These are phyloP conservation scores for Apamea epomidion DNA, from an alignment of 2,888 invertebrate genomes.

Conservation along the genomic window DNA sequence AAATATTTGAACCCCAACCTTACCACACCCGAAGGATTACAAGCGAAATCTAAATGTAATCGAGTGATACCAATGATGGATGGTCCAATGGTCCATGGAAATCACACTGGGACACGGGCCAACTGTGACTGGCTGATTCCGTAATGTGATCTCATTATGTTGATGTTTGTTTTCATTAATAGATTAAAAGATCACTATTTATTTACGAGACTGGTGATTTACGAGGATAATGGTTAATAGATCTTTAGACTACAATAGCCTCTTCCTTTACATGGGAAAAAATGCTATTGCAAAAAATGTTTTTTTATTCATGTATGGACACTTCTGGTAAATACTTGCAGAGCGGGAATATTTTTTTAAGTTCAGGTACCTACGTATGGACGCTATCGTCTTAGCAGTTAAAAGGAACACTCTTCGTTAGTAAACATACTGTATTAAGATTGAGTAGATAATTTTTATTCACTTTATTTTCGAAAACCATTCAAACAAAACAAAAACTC, in stretches of 20 bases:
- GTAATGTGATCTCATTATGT: constrained; percentile 55
- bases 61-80: constrained; percentile 58
- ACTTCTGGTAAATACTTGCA: neutral
- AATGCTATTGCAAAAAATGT: too few relatives aligned
- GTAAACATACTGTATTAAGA: neutral
- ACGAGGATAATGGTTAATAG: constrained; percentile 16
- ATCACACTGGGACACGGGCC: constrained; percentile 43
- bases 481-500: neutral
- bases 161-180: constrained; percentile 54
- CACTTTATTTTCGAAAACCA: neutral
- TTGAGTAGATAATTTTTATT: neutral
- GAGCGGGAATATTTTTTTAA: neutral
- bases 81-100: constrained; percentile 21
- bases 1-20: constrained; percentile 43
- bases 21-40: constrained; percentile 59
- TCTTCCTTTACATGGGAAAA: too few relatives aligned
- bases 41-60: constrained; percentile 62
- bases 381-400: too few relatives aligned
- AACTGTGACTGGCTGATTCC: constrained; percentile 57
- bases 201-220: constrained; percentile 28
- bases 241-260: neutral
- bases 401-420: neutral
- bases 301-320: neutral
- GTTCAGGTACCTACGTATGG: too few relatives aligned
- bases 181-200: constrained; percentile 21